Evolutionary conservation across 2,797 vertebrate genomes (phyloP).

Genomic region (Sebastes wilsoni): DNA sequence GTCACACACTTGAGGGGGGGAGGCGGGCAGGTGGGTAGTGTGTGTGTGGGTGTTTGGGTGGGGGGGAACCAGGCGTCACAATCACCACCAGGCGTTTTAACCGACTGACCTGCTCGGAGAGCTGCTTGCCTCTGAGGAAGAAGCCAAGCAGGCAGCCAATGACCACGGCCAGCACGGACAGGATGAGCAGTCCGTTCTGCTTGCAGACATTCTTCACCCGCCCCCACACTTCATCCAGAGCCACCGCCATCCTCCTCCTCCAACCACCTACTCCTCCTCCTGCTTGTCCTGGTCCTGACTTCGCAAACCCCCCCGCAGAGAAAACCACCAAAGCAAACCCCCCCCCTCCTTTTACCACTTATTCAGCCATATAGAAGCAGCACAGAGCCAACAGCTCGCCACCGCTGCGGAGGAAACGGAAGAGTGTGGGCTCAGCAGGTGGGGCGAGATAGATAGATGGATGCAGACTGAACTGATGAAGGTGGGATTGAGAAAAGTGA

Average conservation of each 20-base stretch:
- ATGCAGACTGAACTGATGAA: conserved; percentile 2
- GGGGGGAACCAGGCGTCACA: background rate
- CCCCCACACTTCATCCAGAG: conserved; percentile 86
- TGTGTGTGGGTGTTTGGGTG: background rate
- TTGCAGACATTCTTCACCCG: conserved; percentile 92
- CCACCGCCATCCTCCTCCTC: conserved; percentile 85
- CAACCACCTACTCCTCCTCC: conserved; percentile 39
- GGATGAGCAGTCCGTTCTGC: conserved; percentile 95
- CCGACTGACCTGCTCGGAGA: conserved; percentile 93
- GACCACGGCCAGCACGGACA: conserved; percentile 95
- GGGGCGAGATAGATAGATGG: background rate
- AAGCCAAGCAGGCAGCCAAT: conserved; percentile 96
- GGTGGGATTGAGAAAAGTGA: background rate
- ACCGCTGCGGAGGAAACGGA: background rate
- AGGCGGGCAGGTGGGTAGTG: background rate
- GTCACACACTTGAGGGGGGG: background rate
- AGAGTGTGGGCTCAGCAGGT: background rate
- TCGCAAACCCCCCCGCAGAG: conserved; percentile 24
- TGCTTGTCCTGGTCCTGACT: conserved; percentile 60
- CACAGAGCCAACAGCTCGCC: conserved; percentile 26
- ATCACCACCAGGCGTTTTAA: background rate
- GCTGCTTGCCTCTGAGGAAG: conserved; percentile 92
- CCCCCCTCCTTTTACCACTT: conserved; percentile 58
- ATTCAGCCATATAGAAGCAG: conserved; percentile 81
- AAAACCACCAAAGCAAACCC: conserved; percentile 54